phyloP scores from a whole-genome alignment of 2,888 invertebrate species.

The Morpho deidamia region DNA sequence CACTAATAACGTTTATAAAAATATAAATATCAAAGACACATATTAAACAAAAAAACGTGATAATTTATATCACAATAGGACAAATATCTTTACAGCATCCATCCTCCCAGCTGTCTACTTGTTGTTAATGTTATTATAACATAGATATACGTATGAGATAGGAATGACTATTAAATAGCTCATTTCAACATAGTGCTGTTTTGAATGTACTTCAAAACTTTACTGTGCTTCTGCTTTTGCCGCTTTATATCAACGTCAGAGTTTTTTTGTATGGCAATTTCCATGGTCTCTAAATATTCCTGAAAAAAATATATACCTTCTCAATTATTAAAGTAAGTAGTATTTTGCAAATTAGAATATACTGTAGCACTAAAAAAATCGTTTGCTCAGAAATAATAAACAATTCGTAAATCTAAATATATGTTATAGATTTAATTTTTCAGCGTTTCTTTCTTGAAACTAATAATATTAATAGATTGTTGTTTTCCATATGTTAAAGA shows the following conservation, averaged over 20 bases:
- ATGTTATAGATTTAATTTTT: too few relatives aligned
- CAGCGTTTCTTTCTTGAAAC: too few relatives aligned
- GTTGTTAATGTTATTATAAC: conserved; percentile 61
- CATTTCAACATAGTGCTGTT: conserved; percentile 30
- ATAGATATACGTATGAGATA: conserved; percentile 48
- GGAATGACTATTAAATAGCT: conserved; percentile 46
- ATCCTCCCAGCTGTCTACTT: conserved; percentile 74
- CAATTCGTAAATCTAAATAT: too few relatives aligned
- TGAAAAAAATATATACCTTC: too few relatives aligned
- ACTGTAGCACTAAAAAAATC: too few relatives aligned
- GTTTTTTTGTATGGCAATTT: conserved; percentile 21
- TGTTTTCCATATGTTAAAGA: too few relatives aligned
- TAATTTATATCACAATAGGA: conserved; percentile 46
- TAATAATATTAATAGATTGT: too few relatives aligned
- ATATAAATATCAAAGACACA: conserved; percentile 43
- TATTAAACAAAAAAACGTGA: conserved; percentile 48
- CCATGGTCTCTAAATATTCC: too few relatives aligned
- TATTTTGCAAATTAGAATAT: too few relatives aligned
- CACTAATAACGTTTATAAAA: conserved; percentile 44
- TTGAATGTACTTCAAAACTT: conserved; percentile 11
- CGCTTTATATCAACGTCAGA: conserved; percentile 12
- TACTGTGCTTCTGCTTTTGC: conserved; percentile 14
- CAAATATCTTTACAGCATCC: conserved; percentile 58
- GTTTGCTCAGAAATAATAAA: too few relatives aligned
- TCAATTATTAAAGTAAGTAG: too few relatives aligned